phyloP scores from a whole-genome alignment of 1,140 invertebrate species.

The Lerema accius region DNA sequence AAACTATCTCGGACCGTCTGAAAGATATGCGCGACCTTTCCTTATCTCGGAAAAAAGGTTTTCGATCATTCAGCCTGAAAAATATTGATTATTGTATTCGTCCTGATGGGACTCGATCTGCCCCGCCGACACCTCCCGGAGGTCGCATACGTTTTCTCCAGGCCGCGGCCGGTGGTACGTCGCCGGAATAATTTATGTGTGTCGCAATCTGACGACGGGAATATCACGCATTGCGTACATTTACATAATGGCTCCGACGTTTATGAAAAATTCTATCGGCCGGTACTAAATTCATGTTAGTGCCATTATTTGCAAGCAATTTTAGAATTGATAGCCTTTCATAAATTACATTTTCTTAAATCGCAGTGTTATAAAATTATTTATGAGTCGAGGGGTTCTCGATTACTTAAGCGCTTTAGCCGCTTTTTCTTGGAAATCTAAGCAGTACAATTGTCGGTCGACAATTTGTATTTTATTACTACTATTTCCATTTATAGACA shows the following conservation, averaged over 20 bases:
- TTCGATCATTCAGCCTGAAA: constrained; percentile 3
- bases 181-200: constrained; percentile 26
- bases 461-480: too few species aligned
- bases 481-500: too few species aligned
- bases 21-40: neutral
- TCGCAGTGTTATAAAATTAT: too few species aligned
- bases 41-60: neutral
- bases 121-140: constrained; percentile 4
- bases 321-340: neutral
- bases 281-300: neutral
- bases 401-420: too few species aligned
- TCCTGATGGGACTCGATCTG: constrained; percentile 4
- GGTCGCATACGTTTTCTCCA: constrained; percentile 19
- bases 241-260: constrained; percentile 17
- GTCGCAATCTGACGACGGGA: constrained; percentile 21
- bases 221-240: constrained; percentile 26
- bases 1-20: neutral
- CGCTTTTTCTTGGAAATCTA: too few species aligned
- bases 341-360: neutral
- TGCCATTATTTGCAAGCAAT: neutral
- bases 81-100: constrained; percentile 11
- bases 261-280: constrained; percentile 7
- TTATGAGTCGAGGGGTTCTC: too few species aligned
- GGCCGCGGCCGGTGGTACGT: constrained; percentile 11
- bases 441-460: too few species aligned